These are phyloP conservation scores for Melanotus villosus DNA, from an alignment of 2,888 invertebrate species.

Conservation along the genomic window DNA sequence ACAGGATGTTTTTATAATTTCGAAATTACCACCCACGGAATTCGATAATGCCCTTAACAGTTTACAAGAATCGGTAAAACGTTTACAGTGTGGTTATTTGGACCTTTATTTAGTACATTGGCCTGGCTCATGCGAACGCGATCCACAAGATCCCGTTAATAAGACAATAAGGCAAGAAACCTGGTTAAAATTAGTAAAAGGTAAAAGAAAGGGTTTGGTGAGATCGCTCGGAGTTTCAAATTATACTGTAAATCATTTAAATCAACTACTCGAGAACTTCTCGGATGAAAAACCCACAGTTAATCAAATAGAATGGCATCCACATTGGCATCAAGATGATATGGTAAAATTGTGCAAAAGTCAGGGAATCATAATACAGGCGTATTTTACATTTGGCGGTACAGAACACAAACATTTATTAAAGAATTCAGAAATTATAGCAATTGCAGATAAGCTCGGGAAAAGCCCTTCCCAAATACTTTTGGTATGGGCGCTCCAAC, in stretches of 20 bases:
- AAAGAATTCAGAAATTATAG: constrained; percentile 71
- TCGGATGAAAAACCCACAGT: constrained; percentile 76
- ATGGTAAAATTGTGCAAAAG: constrained; percentile 76
- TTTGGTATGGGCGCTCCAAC: constrained; percentile 83
- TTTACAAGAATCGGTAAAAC: constrained; percentile 73
- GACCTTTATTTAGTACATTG: constrained; percentile 89
- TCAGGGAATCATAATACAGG: constrained; percentile 81
- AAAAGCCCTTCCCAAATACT: constrained; percentile 76
- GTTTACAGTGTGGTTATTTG: constrained; percentile 77
- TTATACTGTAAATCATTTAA: constrained; percentile 79
- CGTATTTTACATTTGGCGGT: constrained; percentile 84
- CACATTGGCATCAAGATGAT: constrained; percentile 77
- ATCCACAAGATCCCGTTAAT: constrained; percentile 72
- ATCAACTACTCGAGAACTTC: constrained; percentile 72
- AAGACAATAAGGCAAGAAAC: constrained; percentile 72
- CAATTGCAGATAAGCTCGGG: constrained; percentile 73
- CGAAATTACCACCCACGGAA: constrained; percentile 79
- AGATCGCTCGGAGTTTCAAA: constrained; percentile 87
- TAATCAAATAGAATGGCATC: constrained; percentile 89
- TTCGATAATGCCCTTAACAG: constrained; percentile 71
- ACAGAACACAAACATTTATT: constrained; percentile 70
- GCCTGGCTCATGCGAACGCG: constrained; percentile 77
- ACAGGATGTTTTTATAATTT: constrained; percentile 84
- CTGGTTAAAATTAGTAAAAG: constrained; percentile 78
- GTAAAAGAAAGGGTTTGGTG: constrained; percentile 74